phyloP scores from a whole-genome alignment of 2,797 vertebrate species.

The Ficedula albicollis region DNA sequence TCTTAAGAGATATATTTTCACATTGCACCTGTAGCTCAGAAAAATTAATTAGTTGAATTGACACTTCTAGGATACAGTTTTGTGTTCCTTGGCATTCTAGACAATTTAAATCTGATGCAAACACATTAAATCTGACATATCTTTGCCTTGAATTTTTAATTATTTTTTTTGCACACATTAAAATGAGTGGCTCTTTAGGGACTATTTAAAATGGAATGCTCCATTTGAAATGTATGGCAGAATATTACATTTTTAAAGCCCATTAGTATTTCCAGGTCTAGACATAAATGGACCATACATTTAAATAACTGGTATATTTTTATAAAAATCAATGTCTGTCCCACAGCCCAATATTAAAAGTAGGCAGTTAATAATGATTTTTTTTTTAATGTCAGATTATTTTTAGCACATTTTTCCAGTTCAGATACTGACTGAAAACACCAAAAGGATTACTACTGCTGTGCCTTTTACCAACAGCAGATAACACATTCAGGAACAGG shows the following conservation, averaged over 20 bases:
- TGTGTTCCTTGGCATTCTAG: not conserved
- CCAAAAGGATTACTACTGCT: not conserved
- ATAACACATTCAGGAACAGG: not conserved
- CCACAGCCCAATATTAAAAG: not conserved
- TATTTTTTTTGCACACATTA: not conserved
- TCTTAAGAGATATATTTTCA: not conserved
- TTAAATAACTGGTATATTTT: not conserved
- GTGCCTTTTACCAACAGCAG: not conserved
- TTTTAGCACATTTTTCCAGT: not conserved
- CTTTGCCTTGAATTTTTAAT: not conserved
- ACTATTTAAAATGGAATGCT: not conserved
- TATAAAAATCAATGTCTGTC: not conserved
- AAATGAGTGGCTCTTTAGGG: not conserved
- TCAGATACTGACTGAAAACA: not conserved
- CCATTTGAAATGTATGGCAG: not conserved
- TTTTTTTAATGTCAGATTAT: not conserved
- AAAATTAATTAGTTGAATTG: not conserved
- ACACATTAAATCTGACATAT: not conserved
- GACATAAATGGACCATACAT: not conserved
- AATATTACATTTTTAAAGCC: not conserved
- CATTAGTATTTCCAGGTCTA: not conserved
- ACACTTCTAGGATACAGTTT: not conserved
- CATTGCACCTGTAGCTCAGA: not conserved
- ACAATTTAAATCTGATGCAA: not conserved
- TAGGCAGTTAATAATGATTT: not conserved